Base-by-base conservation (phyloP, 2,113 vertebrate genomes). In the Nothobranchius kuhntae region DNA sequence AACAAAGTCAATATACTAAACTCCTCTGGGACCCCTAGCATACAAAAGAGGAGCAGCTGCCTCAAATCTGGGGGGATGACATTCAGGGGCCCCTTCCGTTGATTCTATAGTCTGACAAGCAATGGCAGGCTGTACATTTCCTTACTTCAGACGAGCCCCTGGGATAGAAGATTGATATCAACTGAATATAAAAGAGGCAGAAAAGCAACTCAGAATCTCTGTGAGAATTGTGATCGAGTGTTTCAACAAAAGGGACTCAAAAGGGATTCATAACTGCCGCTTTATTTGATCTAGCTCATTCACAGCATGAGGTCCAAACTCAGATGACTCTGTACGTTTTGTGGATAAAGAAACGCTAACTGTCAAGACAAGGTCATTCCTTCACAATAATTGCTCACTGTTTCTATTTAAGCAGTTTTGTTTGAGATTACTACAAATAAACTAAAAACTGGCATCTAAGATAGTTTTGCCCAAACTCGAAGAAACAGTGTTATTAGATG, bases 241-340 rank as follows among this genome's bases (percentile, higher is more conserved):
- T 77, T 77, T 51, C 76, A 89, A 86, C 84, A 89, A 89, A 78
- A 65, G 68, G 73, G 65, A 82, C 77, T 75, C 73, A 75, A 80
- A 71, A 70, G 69, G 80, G 85, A 87, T 83, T 86, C 58, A 78
- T 65, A 55, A 73, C 61, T 79, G 68, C 74, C 64, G 73, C 61
- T 58, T 58, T 73, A 67, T 60, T 52, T 65, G 46, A 58, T 75
- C 35, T 55, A 45, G 36, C 54, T 52, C 63, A 78, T 76, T 77
- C 36, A 48, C 40, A 62, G 62, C 48, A 66, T 9, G 71, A 51
- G 68, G 35, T 6, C 47, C 71, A 83, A 78, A 77, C 62, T 53
- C 17, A 44, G 51, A 77, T 62, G 53, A 57, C 57, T 78, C 56
- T 13, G 35, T 47, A 51, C 54, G 12, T 4, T 65, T 61, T n/a